These are phyloP conservation scores for Gobio occitaniae DNA, from an alignment of 2,797 vertebrate genomes.

Conservation along the genomic window DNA sequence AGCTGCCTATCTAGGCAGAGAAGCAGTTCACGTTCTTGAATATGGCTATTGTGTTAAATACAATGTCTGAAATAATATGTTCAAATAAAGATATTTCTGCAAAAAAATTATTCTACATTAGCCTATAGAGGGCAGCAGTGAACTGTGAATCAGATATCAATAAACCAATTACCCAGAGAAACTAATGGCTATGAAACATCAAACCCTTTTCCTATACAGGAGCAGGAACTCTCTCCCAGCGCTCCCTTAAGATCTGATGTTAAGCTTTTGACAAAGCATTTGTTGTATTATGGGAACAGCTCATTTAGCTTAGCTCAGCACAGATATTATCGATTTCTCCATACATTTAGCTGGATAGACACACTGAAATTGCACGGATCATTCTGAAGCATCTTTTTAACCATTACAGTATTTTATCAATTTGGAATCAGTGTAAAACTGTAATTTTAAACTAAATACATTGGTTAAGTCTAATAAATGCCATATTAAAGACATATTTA, in stretches of 20 bases:
- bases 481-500: not conserved
- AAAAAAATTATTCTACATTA: not conserved
- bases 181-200: constrained; percentile 32
- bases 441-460: not conserved
- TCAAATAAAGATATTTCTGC: not conserved
- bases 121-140: constrained; percentile 49
- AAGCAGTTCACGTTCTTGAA: not conserved
- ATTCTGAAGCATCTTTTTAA: not conserved
- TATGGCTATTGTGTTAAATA: not conserved
- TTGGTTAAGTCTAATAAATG: not conserved
- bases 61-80: not conserved
- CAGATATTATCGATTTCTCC: constrained; percentile 32
- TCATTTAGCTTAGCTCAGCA: constrained; percentile 30
- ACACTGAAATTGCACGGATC: not conserved
- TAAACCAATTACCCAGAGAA: constrained; percentile 23
- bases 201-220: constrained; percentile 25
- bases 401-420: not conserved
- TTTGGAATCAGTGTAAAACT: not conserved
- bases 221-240: constrained; percentile 33
- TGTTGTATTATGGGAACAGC: constrained; percentile 22
- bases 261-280: constrained; percentile 25
- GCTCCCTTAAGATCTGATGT: not conserved
- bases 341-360: constrained; percentile 9
- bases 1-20: not conserved
- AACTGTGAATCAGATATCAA: constrained; percentile 15